Conservation (phyloP, 2,113 vertebrate species). For the Chlorodrepanis virens region DNA sequence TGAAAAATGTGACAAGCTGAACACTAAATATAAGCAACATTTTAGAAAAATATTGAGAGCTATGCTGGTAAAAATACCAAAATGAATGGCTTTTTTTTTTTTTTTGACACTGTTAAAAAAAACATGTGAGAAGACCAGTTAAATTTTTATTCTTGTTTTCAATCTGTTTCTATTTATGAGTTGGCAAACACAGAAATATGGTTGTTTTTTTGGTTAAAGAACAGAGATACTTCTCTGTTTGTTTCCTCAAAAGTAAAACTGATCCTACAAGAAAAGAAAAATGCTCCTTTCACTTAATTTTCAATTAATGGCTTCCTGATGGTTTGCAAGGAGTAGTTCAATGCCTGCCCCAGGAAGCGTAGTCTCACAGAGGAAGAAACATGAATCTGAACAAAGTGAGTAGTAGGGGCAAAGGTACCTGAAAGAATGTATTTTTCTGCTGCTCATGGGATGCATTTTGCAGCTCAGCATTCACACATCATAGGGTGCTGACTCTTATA, state of each 20-base stretch:
- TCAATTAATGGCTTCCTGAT: not conserved
- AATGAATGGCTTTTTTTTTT: not conserved
- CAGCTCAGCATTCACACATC: not conserved
- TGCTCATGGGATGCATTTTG: not conserved
- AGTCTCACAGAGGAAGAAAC: not conserved
- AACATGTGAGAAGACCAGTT: not conserved
- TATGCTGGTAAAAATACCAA: not conserved
- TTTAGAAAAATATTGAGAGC: not conserved
- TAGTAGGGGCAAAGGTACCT: not conserved
- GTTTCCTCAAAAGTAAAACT: not conserved
- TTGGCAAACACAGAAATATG: not conserved
- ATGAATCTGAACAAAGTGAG: not conserved
- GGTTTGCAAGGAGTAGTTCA: not conserved
- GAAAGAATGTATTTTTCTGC: not conserved
- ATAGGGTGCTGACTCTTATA: not conserved
- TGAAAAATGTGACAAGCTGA: not conserved
- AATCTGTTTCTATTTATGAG: slow-evolving; percentile 6
- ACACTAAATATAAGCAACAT: not conserved
- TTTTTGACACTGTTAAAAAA: not conserved
- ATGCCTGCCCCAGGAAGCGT: not conserved
- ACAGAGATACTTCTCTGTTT: not conserved
- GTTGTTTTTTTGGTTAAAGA: not conserved
- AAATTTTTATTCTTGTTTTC: not conserved
- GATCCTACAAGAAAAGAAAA: not conserved
- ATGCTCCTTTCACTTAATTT: not conserved